Percentiles rank a stretch among this genome's conserved stretches.
Conservation (phyloP, 2,888 invertebrate species). For the Acleris literana region DNA sequence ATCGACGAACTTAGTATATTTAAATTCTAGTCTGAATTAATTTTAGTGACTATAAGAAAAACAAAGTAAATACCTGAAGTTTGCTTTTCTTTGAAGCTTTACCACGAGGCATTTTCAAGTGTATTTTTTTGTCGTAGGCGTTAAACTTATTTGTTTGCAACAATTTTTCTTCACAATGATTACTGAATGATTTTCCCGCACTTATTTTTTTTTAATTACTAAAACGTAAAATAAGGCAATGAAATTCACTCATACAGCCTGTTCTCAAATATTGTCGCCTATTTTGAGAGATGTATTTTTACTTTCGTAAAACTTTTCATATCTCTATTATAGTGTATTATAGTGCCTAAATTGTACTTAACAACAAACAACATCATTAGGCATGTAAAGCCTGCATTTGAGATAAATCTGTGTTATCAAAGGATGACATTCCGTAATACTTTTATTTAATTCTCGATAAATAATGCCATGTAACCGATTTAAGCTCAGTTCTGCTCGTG, state of each 20-base stretch:
- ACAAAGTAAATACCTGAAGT: slow-evolving; percentile 5
- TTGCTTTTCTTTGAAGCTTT: slow-evolving; percentile 10
- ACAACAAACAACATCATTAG: slow-evolving; percentile 1
- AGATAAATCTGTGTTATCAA: slow-evolving; percentile 38
- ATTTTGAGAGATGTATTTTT: no score
- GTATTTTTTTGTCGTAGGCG: not conserved
- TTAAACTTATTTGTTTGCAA: not conserved
- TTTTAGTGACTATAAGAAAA: no score
- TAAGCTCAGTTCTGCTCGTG: slow-evolving; percentile 62
- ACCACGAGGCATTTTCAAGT: slow-evolving; percentile 16
- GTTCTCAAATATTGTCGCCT: no score
- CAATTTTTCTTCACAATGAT: not conserved
- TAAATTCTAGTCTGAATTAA: no score
- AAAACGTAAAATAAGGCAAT: not conserved
- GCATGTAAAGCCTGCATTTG: slow-evolving; percentile 46
- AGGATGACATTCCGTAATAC: slow-evolving; percentile 40
- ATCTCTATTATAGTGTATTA: not conserved
- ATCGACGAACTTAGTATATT: no score
- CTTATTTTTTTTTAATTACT: not conserved
- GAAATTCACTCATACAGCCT: not conserved
- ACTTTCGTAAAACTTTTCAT: no score
- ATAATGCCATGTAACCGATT: slow-evolving; percentile 49
- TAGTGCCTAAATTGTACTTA: slow-evolving; percentile 6
- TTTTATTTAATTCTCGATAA: slow-evolving; percentile 56
- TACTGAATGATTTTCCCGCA: not conserved